Percentiles rank a stretch among this genome's conserved stretches.
Conservation (phyloP, 2,113 vertebrate genomes). For the Hipposideros armiger region DNA sequence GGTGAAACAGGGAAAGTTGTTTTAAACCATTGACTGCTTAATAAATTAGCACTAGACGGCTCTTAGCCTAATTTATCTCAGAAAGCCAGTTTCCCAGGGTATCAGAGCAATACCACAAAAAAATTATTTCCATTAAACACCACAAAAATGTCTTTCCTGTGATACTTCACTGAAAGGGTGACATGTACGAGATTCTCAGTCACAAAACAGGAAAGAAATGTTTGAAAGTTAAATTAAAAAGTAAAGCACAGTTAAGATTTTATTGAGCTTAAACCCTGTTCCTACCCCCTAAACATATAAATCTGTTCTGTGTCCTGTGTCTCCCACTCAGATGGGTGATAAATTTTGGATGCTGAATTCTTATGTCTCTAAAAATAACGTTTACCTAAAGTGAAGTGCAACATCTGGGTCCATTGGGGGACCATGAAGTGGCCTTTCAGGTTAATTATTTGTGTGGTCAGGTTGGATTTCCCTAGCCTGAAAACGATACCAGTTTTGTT, state of each 20-base stretch:
- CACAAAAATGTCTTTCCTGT: conserved; percentile 84
- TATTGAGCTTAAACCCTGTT: conserved; percentile 83
- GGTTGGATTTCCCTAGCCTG: conserved; percentile 63
- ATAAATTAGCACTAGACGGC: conserved; percentile 80
- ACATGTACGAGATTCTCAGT: conserved; percentile 80
- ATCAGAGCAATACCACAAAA: conserved; percentile 79
- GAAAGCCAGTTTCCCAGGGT: conserved; percentile 82
- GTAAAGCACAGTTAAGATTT: conserved; percentile 84
- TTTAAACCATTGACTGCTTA: conserved; percentile 84
- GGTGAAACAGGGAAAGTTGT: conserved; percentile 81
- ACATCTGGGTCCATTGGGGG: conserved; percentile 74
- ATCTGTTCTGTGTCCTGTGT: conserved; percentile 82
- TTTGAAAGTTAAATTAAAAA: conserved; percentile 86
- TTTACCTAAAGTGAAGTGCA: conserved; percentile 84
- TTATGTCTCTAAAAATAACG: conserved; percentile 84
- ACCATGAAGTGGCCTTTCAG: conserved; percentile 64
- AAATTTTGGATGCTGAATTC: conserved; percentile 82
- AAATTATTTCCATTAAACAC: conserved; percentile 84
- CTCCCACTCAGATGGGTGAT: conserved; percentile 84
- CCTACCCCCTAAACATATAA: conserved; percentile 82
- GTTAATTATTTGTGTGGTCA: conserved; percentile 77
- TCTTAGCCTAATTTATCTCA: conserved; percentile 79
- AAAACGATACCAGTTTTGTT: conserved; percentile 59
- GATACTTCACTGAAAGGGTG: conserved; percentile 83
- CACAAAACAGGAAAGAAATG: conserved; percentile 84